These are phyloP conservation scores for Paradoxurus hermaphroditus DNA, from an alignment of 2,113 vertebrate genomes.

Conservation along the genomic window DNA sequence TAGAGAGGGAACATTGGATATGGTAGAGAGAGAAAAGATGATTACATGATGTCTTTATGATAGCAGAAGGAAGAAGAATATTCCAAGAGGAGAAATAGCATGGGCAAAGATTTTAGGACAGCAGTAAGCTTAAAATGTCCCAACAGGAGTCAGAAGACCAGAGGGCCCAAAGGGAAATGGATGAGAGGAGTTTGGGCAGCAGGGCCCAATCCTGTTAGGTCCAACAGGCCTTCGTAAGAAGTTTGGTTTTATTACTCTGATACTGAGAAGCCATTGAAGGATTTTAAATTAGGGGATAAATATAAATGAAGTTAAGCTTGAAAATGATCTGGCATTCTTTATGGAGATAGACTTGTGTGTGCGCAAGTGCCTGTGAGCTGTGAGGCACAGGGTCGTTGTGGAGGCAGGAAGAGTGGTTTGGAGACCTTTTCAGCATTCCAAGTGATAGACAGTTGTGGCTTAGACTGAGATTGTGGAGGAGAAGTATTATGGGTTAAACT, in stretches of 20 bases:
- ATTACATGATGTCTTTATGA: background rate
- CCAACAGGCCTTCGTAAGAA: background rate
- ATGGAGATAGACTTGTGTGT: background rate
- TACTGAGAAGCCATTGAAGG: background rate
- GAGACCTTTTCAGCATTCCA: background rate
- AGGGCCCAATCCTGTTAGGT: too few relatives aligned
- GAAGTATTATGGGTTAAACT: background rate
- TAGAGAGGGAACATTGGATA: background rate
- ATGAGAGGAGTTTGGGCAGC: background rate
- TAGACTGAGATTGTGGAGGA: background rate
- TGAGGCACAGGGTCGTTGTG: background rate
- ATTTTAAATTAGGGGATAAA: background rate
- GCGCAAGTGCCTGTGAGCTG: background rate
- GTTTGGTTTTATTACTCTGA: background rate
- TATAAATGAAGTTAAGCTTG: background rate
- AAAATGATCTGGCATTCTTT: background rate
- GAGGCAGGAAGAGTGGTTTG: background rate
- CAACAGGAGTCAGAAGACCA: background rate
- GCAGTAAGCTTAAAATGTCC: background rate
- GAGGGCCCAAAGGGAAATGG: background rate
- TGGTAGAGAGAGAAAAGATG: background rate
- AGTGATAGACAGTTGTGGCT: background rate
- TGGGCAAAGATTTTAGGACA: background rate
- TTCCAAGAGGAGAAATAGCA: background rate
- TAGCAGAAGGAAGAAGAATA: background rate